phyloP scores from a whole-genome alignment of 2,888 invertebrate genomes.

The Arctia plantaginis region DNA sequence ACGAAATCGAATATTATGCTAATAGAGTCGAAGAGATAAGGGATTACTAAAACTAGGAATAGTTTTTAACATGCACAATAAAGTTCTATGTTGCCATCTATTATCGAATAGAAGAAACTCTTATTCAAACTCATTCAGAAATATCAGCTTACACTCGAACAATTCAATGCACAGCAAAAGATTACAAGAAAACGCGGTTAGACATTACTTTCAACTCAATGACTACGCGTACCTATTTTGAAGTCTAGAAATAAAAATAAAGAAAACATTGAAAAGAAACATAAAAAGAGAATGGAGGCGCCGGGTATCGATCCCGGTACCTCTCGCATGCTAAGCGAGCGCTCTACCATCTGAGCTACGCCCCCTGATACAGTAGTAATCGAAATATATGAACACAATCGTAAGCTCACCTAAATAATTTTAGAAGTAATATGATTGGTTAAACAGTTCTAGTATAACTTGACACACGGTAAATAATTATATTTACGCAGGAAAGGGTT shows the following conservation, averaged over 20 bases:
- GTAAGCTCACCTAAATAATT: accelerated
- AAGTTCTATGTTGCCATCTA: slow-evolving; percentile 48
- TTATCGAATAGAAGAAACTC: slow-evolving; percentile 49
- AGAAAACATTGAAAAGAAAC: slow-evolving; percentile 21
- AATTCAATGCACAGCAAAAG: slow-evolving; percentile 42
- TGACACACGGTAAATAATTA: background rate
- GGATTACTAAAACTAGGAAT: background rate
- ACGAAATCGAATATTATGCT: background rate
- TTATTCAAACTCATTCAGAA: slow-evolving; percentile 27
- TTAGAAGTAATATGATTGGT: background rate
- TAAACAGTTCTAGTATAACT: background rate
- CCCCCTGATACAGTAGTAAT: slow-evolving; percentile 21
- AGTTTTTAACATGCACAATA: background rate
- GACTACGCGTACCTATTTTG: slow-evolving; percentile 36
- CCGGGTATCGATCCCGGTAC: slow-evolving; percentile 87
- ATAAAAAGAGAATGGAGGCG: slow-evolving; percentile 78
- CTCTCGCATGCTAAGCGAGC: slow-evolving; percentile 87
- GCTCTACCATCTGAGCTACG: slow-evolving; percentile 80
- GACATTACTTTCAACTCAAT: slow-evolving; percentile 37
- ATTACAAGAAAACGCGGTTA: slow-evolving; percentile 44
- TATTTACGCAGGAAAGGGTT: background rate
- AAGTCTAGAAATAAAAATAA: slow-evolving; percentile 28
- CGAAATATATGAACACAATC: slow-evolving; percentile 35
- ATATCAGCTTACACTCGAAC: slow-evolving; percentile 49
- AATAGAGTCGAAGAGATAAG: background rate